Base-by-base conservation (phyloP, 2,888 invertebrate species). In the Noctua comes region DNA sequence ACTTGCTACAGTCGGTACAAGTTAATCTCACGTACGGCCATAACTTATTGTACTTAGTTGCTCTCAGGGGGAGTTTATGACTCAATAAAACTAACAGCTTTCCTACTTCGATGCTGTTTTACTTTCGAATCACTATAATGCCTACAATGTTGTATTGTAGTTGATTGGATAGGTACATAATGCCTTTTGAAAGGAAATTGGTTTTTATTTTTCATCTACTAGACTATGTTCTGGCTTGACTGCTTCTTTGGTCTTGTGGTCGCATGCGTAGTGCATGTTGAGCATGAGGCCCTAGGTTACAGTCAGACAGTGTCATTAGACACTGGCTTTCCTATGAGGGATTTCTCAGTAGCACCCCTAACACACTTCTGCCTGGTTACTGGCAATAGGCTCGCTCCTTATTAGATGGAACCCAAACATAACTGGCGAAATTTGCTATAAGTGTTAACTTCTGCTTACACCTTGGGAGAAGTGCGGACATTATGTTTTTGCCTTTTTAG, bases 51-150 rank as follows among this genome's bases (percentile, higher is more conserved):
- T 73, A 69, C 57, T 57, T 77, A 68, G 79, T 69, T 79, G 64
- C 73, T 69, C 84, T 31, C 82, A 0, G 7, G 48, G 16, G 48
- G 24, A 84, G 64, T 82, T 82, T 82, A 84, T 69, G 68, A 84
- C 81, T 79, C 79, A 84, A 82, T 82, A 82, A 84, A 84, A 79
- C 72, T 79, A 82, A 82, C 79, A 84, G 84, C 68, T 79, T 83
- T 83, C 36, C 78, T 62, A 31, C 84, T 82, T 27, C 57, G 46
- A 48, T 57, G 31, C 72, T 27, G 8, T 83, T 84, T 84, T 84
- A 84, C 79, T 84, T 43, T 68, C 62, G 36, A 84, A 79, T 72
- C 68, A 79, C 54, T 59, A 70, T 54, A 68, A 54, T 70, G 69
- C 43, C 48, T 68, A 43, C 68, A 69, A 24, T 65, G 79, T 81